Percentiles rank a stretch among this genome's conserved stretches.
Evolutionary conservation across 2,888 invertebrate genomes (phyloP).

Genomic region (Timandra comae): DNA sequence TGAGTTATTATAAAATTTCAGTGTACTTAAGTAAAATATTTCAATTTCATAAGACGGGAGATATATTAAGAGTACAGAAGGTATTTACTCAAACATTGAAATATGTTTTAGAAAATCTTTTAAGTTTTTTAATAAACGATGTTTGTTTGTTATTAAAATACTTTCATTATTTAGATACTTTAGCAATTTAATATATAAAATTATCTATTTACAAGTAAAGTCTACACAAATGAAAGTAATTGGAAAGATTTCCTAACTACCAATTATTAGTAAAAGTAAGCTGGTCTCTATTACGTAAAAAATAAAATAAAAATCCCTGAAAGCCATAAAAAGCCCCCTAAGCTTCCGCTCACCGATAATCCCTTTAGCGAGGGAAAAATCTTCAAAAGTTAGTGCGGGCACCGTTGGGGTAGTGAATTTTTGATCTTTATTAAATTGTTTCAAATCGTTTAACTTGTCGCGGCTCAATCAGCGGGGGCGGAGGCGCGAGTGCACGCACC

Average conservation of each 20-base stretch:
- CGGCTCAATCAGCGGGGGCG: constrained; percentile 70
- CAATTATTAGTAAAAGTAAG: constrained; percentile 1
- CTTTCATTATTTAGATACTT: too few relatives aligned
- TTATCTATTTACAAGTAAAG: too few relatives aligned
- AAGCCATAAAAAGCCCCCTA: constrained; percentile 67
- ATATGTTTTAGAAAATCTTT: too few relatives aligned
- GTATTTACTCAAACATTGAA: too few relatives aligned
- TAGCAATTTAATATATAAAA: too few relatives aligned
- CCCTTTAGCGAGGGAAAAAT: constrained; percentile 74
- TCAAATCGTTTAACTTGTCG: constrained; percentile 78
- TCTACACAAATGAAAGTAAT: too few relatives aligned
- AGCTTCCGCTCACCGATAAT: constrained; percentile 68
- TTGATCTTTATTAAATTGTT: constrained; percentile 78
- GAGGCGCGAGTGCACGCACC: constrained; percentile 24
- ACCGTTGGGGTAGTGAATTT: constrained; percentile 65
- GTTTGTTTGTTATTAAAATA: too few relatives aligned
- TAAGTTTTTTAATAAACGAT: too few relatives aligned
- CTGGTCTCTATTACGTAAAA: constrained; percentile 36
- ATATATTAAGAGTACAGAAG: too few relatives aligned
- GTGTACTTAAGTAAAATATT: too few relatives aligned
- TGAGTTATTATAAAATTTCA: constrained; percentile 15
- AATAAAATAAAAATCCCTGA: constrained; percentile 54
- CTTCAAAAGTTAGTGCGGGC: constrained; percentile 77
- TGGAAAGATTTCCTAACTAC: too few relatives aligned
- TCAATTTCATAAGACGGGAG: too few relatives aligned